Conservation (phyloP, 2,888 invertebrate species). For the Deroplatys truncata region DNA sequence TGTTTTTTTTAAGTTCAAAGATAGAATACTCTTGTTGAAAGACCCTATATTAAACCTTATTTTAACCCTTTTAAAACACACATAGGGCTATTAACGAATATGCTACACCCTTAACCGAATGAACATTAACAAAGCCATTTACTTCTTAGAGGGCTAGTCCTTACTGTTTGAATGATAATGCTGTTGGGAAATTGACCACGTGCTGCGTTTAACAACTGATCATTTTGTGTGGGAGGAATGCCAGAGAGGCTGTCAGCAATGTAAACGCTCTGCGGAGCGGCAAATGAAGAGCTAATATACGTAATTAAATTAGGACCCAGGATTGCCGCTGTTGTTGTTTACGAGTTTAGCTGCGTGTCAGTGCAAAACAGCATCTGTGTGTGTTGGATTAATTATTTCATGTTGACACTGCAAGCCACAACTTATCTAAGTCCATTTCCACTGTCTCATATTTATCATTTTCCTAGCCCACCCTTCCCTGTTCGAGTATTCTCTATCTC, state of each 20-base stretch:
- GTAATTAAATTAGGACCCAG: background rate
- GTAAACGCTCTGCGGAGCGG: background rate
- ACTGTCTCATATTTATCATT: background rate
- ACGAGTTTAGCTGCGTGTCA: background rate
- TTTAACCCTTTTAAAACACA: too few relatives aligned
- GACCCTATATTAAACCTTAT: too few relatives aligned
- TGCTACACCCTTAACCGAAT: too few relatives aligned
- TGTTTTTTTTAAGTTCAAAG: too few relatives aligned
- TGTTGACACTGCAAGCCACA: background rate
- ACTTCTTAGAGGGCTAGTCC: too few relatives aligned
- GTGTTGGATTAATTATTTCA: background rate
- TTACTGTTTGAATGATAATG: too few relatives aligned
- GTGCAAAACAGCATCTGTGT: background rate
- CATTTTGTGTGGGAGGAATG: background rate
- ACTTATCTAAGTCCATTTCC: background rate
- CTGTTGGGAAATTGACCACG: too few relatives aligned
- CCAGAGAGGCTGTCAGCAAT: background rate
- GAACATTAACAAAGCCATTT: too few relatives aligned
- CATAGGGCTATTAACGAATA: too few relatives aligned
- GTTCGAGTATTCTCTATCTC: background rate
- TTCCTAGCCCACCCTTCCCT: background rate
- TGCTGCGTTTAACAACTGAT: background rate
- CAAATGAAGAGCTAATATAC: background rate
- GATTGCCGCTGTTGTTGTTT: background rate
- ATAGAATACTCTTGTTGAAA: too few relatives aligned